Conservation (phyloP, 2,797 vertebrate species). For the Trichosurus vulpecula region DNA sequence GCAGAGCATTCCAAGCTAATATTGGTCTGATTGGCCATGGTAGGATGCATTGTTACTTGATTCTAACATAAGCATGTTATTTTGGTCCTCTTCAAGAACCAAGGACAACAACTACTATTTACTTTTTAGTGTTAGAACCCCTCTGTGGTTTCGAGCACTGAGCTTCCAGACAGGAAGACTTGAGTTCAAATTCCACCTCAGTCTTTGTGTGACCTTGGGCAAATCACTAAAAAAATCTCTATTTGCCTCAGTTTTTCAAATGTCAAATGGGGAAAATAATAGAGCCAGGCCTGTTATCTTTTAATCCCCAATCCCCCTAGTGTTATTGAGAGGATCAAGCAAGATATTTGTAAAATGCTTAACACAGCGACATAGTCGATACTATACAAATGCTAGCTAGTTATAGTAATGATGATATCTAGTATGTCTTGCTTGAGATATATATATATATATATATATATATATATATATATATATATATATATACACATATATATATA, state of each 20-base stretch:
- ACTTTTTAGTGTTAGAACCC: not conserved
- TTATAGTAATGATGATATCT: not conserved
- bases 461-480: no score
- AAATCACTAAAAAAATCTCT: not conserved
- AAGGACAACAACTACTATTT: no score
- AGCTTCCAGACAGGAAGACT: no score
- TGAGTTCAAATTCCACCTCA: no score
- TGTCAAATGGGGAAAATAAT: not conserved
- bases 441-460: no score
- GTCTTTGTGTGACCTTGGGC: not conserved
- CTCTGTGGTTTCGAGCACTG: not conserved
- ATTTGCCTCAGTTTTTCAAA: not conserved
- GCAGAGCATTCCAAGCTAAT: no score
- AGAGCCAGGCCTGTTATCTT: not conserved
- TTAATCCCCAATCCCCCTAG: not conserved
- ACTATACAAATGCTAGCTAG: not conserved
- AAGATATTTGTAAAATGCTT: not conserved
- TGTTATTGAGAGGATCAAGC: not conserved
- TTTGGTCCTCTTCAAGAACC: no score
- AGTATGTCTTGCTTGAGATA: not conserved
- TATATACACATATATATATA: no score
- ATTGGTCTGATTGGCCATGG: no score
- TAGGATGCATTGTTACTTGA: no score
- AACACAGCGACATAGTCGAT: not conserved
- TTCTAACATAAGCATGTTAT: no score